Conservation (phyloP, 2,113 vertebrate species). For the Prinia subflava region DNA sequence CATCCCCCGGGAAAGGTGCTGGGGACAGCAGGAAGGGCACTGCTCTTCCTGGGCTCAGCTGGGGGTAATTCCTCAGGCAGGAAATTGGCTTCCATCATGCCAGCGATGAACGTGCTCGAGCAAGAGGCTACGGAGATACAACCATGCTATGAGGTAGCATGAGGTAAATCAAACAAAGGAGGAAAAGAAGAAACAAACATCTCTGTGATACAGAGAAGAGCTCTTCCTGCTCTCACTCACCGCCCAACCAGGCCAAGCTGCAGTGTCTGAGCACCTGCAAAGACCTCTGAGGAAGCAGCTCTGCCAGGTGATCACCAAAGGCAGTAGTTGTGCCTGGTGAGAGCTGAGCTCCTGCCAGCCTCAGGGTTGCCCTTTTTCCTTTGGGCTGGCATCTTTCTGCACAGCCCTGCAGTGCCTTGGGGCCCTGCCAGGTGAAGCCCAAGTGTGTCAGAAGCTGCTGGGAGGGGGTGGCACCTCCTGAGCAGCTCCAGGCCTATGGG, state of each 20-base stretch:
- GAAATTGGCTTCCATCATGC: neutral
- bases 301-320: neutral
- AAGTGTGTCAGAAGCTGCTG: neutral
- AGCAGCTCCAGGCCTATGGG: neutral
- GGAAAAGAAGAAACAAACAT: neutral
- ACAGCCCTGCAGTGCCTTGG: neutral
- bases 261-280: neutral
- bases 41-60: neutral
- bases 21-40: neutral
- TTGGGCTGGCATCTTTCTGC: neutral
- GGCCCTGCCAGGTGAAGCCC: neutral
- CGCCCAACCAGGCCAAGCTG: neutral
- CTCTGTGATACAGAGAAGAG: neutral
- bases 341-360: neutral
- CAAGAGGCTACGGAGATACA: neutral
- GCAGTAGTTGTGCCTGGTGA: neutral
- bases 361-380: neutral
- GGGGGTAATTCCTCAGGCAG: neutral
- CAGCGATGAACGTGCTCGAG: neutral
- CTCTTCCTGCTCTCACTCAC: neutral
- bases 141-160: slow-evolving; percentile 39
- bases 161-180: neutral
- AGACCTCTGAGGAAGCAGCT: neutral
- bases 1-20: neutral
- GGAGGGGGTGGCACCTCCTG: neutral